Percentiles rank a stretch among this genome's conserved stretches.
phyloP scores from a whole-genome alignment of 2,113 vertebrate species.

The Xyliphius kryptos region DNA sequence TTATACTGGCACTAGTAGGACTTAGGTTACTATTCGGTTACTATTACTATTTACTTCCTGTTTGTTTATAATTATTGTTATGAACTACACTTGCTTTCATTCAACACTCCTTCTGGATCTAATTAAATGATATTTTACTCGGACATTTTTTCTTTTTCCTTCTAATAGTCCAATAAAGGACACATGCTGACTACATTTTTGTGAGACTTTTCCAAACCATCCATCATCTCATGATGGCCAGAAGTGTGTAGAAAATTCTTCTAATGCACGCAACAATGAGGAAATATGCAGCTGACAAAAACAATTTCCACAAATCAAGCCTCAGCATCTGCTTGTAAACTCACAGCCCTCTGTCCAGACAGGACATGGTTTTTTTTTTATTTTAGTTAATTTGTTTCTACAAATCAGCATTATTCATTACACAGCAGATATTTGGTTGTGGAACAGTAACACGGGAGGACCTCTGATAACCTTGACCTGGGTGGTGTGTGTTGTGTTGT shows the following conservation, averaged over 20 bases:
- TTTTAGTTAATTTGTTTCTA: background rate
- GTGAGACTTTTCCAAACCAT: constrained; percentile 3
- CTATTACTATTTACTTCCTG: too few relatives aligned
- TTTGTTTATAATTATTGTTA: too few relatives aligned
- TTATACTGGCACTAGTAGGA: too few relatives aligned
- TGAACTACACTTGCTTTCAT: background rate
- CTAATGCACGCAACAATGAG: background rate
- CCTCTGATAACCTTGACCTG: background rate
- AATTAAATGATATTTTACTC: background rate
- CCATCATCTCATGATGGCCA: background rate
- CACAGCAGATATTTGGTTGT: background rate
- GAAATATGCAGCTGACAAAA: background rate
- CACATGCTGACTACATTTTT: background rate
- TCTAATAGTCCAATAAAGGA: background rate
- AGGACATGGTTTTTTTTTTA: background rate
- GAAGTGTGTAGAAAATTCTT: background rate
- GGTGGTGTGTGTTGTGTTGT: background rate
- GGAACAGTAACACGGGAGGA: background rate
- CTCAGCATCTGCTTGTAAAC: background rate
- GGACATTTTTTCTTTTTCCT: background rate
- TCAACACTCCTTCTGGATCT: background rate
- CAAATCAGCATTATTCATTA: background rate
- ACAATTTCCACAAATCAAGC: background rate
- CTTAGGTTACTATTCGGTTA: too few relatives aligned
- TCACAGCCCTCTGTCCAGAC: background rate